Evolutionary conservation across 2,113 vertebrate species (phyloP).

Genomic region (Cyrtonyx montezumae): DNA sequence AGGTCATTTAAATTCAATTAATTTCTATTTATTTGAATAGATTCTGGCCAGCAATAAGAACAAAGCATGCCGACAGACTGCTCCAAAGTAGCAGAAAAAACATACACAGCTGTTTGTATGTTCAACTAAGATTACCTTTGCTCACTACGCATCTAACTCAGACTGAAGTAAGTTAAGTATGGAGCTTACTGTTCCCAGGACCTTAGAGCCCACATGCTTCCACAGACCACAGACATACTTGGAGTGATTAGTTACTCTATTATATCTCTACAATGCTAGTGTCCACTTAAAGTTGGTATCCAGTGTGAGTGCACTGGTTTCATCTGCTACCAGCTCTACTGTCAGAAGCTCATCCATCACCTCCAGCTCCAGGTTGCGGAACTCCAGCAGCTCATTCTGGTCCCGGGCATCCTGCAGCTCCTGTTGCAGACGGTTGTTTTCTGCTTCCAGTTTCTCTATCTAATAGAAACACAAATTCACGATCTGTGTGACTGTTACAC

Average conservation of each 20-base stretch:
- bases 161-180: neutral
- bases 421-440: slow-evolving; percentile 86
- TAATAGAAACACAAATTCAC: slow-evolving; percentile 77
- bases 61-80: neutral
- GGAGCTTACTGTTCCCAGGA: neutral
- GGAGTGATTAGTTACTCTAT: neutral
- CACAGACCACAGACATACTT: neutral
- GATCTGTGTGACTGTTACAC: neutral
- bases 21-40: neutral
- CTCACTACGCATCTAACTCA: neutral
- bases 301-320: neutral
- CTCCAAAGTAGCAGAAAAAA: neutral
- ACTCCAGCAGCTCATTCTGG: slow-evolving; percentile 97
- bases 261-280: neutral
- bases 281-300: neutral
- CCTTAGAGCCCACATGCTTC: neutral
- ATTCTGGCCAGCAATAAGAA: neutral
- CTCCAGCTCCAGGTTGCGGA: slow-evolving; percentile 96
- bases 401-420: slow-evolving; percentile 97
- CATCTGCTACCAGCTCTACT: neutral
- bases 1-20: neutral
- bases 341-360: slow-evolving; percentile 70
- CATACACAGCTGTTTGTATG: neutral
- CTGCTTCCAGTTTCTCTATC: slow-evolving; percentile 92
- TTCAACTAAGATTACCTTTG: neutral